Base-by-base conservation (phyloP, 2,888 invertebrate species). In the Argyresthia albistria region DNA sequence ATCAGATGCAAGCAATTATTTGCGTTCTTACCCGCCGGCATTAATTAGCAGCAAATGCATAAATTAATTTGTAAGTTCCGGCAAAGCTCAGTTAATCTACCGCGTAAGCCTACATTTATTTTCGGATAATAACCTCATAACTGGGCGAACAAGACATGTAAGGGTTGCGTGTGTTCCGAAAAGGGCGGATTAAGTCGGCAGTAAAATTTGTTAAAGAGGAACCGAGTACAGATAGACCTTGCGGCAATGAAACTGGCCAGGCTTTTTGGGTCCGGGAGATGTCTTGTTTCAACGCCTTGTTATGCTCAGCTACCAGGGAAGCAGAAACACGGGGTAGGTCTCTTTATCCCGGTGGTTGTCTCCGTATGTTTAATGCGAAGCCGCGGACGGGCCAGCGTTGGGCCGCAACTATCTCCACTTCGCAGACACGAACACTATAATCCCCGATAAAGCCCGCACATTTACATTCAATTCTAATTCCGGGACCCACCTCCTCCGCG, bases 391-490 rank as follows among this genome's bases (percentile, higher is more conserved):
- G 63, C 69, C 66, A 65, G 69, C 67, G 63, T 58, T 25, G 67
- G 67, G 64, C 73, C 74, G 66, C 77, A 86, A 87, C 87, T 87
- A 87, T 87, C 87, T 87, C 75, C 71, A 67, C 70, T 66, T 78
- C 71, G 77, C 87, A 87, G 86, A 80, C 74, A 69, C 80, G 82
- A 80, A 79, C 83, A 88, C 88, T 88, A 88, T 88, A 88, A 88
- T 88, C 88, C 87, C 78, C 81, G 88, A 88, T 88, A 88, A 88
- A 86, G 84, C 88, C 88, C 88, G 88, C 88, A 88, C 88, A 88
- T 88, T 88, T 88, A 88, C 88, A 88, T 88, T 87, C 86, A 87
- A 87, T 87, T 86, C 86, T 84, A 84, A 87, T 87, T 86, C 73
- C 68, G 74, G 69, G 25, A 25, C 71, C 72, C 25, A 50, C 76